Evolutionary conservation across 2,888 invertebrate genomes (phyloP).

Genomic region (Drosophila recens): DNA sequence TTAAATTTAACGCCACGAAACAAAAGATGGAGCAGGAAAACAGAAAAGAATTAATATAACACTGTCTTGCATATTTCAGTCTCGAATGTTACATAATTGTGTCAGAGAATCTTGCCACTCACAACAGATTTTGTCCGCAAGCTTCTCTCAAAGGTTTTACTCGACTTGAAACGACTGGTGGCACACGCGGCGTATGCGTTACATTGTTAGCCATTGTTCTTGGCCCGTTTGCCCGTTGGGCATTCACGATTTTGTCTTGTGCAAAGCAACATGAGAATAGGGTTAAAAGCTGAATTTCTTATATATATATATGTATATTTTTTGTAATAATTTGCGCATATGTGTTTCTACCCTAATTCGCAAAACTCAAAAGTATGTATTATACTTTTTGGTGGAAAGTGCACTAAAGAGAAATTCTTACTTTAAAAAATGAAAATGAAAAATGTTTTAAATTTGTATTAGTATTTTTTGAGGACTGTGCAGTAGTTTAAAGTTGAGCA

Average conservation of each 20-base stretch:
- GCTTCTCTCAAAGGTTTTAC: slow-evolving; percentile 10
- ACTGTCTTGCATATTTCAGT: slow-evolving; percentile 24
- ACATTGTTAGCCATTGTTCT: slow-evolving; percentile 68
- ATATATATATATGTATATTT: background rate
- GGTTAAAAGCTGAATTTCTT: slow-evolving; percentile 14
- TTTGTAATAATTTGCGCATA: slow-evolving; percentile 26
- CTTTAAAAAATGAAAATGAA: slow-evolving; percentile 7
- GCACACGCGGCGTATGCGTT: slow-evolving; percentile 64
- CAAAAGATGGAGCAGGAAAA: slow-evolving; percentile 2
- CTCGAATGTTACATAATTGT: slow-evolving; percentile 65
- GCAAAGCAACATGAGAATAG: slow-evolving; percentile 11
- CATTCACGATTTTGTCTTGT: slow-evolving; percentile 38
- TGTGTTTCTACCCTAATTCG: slow-evolving; percentile 6
- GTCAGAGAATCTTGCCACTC: slow-evolving; percentile 54
- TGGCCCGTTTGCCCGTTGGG: slow-evolving; percentile 45
- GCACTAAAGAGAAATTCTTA: background rate
- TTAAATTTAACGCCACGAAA: slow-evolving; percentile 73
- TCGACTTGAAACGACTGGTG: slow-evolving; percentile 24
- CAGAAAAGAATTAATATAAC: slow-evolving; percentile 20
- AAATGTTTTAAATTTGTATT: background rate
- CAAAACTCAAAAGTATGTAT: background rate
- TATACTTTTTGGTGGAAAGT: slow-evolving; percentile 3
- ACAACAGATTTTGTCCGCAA: slow-evolving; percentile 35
- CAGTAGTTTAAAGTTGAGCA: background rate
- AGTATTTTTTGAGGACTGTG: slow-evolving; percentile 3